Evolutionary conservation across 1,140 invertebrate genomes (phyloP).

Genomic region (Drosophila rhopaloa): DNA sequence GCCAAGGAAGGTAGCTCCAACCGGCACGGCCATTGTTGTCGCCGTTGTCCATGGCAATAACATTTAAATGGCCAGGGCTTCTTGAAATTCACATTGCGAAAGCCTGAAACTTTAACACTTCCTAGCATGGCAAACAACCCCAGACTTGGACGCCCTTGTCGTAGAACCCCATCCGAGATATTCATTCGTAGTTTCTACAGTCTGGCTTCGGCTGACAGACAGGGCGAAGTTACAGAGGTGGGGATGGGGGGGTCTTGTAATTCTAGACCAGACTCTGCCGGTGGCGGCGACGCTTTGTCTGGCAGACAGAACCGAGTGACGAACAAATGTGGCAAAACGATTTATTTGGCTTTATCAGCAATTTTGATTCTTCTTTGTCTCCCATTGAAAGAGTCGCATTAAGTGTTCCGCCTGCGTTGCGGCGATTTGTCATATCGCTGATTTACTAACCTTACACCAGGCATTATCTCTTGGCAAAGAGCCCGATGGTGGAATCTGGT

Average conservation of each 20-base stretch:
- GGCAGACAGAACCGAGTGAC: conserved; percentile 26
- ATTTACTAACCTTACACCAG: conserved; percentile 75
- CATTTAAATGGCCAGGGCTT: conserved; percentile 66
- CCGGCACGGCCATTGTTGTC: conserved; percentile 45
- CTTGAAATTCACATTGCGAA: conserved; percentile 50
- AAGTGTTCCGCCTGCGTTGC: conserved; percentile 40
- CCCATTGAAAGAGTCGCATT: conserved; percentile 41
- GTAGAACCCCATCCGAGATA: background rate
- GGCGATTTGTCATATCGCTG: conserved; percentile 76
- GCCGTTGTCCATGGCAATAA: conserved; percentile 69
- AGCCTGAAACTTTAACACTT: conserved; percentile 53
- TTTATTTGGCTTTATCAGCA: conserved; percentile 78
- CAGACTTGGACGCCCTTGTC: conserved; percentile 18
- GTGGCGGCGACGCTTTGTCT: conserved; percentile 67
- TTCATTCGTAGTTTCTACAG: conserved; percentile 32
- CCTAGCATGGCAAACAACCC: conserved; percentile 38
- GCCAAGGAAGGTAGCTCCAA: conserved; percentile 6
- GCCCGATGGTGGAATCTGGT: conserved; percentile 17
- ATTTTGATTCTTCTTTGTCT: conserved; percentile 62
- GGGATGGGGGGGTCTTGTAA: conserved; percentile 25
- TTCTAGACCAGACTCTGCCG: conserved; percentile 48
- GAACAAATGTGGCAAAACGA: conserved; percentile 60
- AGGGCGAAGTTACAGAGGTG: conserved; percentile 7
- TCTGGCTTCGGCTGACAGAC: conserved; percentile 40
- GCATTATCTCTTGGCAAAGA: conserved; percentile 65